Percentiles rank a stretch among this genome's conserved stretches.
Conservation (phyloP, 1,140 invertebrate species). For the Drosophila yakuba region DNA sequence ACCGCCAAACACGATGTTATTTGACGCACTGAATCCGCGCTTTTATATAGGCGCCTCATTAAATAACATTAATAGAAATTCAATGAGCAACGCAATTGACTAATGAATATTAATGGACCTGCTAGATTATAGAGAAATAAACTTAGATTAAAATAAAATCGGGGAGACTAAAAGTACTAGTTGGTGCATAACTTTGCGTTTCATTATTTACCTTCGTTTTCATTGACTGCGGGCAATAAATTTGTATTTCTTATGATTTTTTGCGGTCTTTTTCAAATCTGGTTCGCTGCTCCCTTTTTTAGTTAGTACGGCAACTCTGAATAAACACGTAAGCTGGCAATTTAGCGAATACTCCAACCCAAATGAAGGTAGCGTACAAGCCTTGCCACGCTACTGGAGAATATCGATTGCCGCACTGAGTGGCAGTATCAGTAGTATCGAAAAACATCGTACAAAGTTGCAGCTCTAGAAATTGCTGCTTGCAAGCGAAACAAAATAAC, state of each 20-base stretch:
- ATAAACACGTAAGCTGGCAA: neutral
- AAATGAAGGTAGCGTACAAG: neutral
- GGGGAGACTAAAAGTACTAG: too few species aligned
- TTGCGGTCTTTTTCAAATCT: neutral
- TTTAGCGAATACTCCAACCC: neutral
- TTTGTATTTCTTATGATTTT: neutral
- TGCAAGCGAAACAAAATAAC: constrained; percentile 24
- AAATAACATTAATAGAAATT: neutral
- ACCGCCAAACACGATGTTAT: neutral
- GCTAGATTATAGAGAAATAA: neutral
- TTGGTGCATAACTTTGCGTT: too few species aligned
- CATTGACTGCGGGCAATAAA: too few species aligned
- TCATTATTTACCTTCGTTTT: too few species aligned
- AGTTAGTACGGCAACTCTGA: neutral
- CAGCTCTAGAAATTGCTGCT: constrained; percentile 1
- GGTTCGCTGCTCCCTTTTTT: neutral
- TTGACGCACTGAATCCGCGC: neutral
- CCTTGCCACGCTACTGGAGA: too few species aligned
- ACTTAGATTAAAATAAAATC: neutral
- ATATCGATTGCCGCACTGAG: neutral
- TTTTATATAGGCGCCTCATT: neutral
- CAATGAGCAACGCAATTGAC: neutral
- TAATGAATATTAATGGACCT: neutral
- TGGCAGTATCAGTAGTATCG: neutral
- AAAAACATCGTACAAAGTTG: neutral